These are phyloP conservation scores for Gephyroberyx darwinii DNA, from an alignment of 2,797 vertebrate species.

Conservation along the genomic window DNA sequence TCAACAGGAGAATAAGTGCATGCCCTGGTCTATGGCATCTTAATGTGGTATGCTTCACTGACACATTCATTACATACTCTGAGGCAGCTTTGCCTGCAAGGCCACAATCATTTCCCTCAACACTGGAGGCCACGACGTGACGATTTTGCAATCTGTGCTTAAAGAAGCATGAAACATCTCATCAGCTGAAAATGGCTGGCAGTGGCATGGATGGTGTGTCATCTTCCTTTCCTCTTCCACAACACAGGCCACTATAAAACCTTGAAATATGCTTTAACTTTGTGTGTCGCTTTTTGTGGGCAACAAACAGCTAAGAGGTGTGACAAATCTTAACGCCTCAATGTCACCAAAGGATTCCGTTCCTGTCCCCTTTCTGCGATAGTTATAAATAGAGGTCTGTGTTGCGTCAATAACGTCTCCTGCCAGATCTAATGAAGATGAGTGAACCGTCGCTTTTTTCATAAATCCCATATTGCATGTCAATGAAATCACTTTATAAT, in stretches of 20 bases:
- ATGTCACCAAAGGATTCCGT: conserved; percentile 54
- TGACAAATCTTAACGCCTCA: conserved; percentile 56
- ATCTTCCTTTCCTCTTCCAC: conserved; percentile 35
- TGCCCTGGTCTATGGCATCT: conserved; percentile 61
- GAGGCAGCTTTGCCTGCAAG: conserved; percentile 70
- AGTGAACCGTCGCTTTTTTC: conserved; percentile 53
- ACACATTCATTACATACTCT: conserved; percentile 67
- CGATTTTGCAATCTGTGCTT: conserved; percentile 77
- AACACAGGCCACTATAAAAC: conserved; percentile 37
- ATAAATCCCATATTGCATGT: conserved; percentile 74
- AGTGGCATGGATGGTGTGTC: conserved; percentile 52
- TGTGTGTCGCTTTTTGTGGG: conserved; percentile 22
- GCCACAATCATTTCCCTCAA: conserved; percentile 69
- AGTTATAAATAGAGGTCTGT: conserved; percentile 67
- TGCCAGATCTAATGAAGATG: conserved; percentile 71
- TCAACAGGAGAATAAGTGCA: conserved; percentile 59
- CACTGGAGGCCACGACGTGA: conserved; percentile 70
- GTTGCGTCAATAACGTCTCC: conserved; percentile 49
- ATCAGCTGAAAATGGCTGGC: conserved; percentile 71
- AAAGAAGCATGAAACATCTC: conserved; percentile 81
- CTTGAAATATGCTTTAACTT: conserved; percentile 58
- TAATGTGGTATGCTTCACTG: conserved; percentile 72
- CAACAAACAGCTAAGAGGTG: conserved; percentile 47
- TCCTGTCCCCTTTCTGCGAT: conserved; percentile 42
- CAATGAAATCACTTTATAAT: conserved; percentile 73